phyloP scores from a whole-genome alignment of 2,888 invertebrate genomes.

The Luperina nickerlii region DNA sequence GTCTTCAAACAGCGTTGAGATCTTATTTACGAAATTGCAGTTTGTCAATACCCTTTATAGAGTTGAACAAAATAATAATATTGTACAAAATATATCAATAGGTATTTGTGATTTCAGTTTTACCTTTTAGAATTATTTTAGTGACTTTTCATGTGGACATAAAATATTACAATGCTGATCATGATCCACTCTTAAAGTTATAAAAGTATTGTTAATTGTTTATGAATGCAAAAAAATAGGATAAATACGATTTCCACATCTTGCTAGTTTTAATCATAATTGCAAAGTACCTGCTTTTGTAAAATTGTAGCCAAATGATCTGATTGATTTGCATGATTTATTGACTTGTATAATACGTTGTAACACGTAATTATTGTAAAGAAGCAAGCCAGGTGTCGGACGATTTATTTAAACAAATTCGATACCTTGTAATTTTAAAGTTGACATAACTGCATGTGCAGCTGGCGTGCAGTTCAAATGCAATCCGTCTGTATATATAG shows the following conservation, averaged over 20 bases:
- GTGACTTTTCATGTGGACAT: constrained; percentile 5
- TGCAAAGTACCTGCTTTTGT: constrained; percentile 19
- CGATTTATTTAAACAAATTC: background rate
- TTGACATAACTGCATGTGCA: background rate
- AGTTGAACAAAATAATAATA: constrained; percentile 35
- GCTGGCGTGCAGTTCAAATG: background rate
- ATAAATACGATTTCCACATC: background rate
- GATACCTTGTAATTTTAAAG: background rate
- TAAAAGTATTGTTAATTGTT: constrained; percentile 5
- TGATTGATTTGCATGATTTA: constrained; percentile 11
- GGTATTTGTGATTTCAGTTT: constrained; percentile 28
- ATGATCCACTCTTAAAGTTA: constrained; percentile 3
- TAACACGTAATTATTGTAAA: constrained; percentile 6
- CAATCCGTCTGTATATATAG: background rate
- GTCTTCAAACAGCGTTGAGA: constrained; percentile 13
- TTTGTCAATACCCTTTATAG: constrained; percentile 3
- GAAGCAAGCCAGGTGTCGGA: background rate
- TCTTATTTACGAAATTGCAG: constrained; percentile 4
- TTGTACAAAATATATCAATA: constrained; percentile 25
- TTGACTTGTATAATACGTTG: background rate
- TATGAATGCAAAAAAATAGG: background rate
- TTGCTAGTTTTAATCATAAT: constrained; percentile 3
- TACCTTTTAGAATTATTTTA: constrained; percentile 24
- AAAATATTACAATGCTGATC: constrained; percentile 10
- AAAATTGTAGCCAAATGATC: background rate